These are phyloP conservation scores for Eupithecia dodoneata DNA, from an alignment of 2,888 invertebrate genomes.

Conservation along the genomic window DNA sequence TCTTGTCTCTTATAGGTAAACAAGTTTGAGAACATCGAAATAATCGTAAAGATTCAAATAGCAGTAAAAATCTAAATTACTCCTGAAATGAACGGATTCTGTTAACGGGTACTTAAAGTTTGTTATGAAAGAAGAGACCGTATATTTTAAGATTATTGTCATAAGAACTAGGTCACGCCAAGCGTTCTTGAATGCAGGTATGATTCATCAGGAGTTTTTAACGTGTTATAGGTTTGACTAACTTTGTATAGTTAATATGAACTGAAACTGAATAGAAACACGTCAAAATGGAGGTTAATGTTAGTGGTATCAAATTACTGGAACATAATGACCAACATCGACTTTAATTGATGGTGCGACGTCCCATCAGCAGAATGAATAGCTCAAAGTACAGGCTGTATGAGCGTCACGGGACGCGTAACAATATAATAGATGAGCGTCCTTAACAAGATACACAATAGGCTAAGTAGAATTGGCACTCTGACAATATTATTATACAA, in stretches of 20 bases:
- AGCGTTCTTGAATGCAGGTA: background rate
- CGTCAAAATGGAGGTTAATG: background rate
- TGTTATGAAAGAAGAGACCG: background rate
- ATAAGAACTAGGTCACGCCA: conserved; percentile 18
- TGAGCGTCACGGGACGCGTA: conserved; percentile 13
- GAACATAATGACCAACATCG: conserved; percentile 21
- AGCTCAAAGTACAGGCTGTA: conserved; percentile 21
- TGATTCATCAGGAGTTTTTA: conserved; percentile 9
- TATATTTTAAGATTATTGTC: conserved; percentile 19
- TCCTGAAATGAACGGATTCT: background rate
- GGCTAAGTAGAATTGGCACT: background rate
- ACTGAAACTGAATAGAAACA: background rate
- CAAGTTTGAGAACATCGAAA: conserved; percentile 25
- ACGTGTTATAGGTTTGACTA: background rate
- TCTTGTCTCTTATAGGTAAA: conserved; percentile 26
- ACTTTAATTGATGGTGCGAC: conserved; percentile 28
- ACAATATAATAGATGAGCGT: background rate
- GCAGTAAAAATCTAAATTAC: conserved; percentile 1
- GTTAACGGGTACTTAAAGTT: background rate
- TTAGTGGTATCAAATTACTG: background rate
- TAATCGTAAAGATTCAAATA: background rate
- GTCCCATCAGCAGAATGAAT: conserved; percentile 27
- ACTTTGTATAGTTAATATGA: background rate
- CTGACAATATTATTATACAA: background rate
- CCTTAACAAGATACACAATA: conserved; percentile 1